A percentile compares a stretch with the other conserved stretches of the same genome.
Evolutionary conservation across 2,888 invertebrate genomes (phyloP).

Genomic region (Galeruca laticollis): DNA sequence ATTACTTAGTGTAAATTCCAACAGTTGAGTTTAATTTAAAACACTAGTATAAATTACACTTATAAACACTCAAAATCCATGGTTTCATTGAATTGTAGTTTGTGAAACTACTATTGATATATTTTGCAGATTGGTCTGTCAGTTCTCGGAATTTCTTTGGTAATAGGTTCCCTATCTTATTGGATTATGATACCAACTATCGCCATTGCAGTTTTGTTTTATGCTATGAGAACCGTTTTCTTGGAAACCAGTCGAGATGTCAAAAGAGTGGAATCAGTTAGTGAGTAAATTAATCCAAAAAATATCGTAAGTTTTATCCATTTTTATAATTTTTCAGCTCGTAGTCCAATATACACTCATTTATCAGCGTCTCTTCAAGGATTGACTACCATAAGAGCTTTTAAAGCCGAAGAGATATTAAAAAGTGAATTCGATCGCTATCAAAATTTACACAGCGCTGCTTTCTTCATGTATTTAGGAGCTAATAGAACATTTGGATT

Average conservation of each 20-base stretch:
- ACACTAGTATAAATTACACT: no score
- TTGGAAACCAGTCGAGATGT: slow-evolving; percentile 80
- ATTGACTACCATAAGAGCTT: slow-evolving; percentile 80
- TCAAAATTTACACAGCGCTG: slow-evolving; percentile 77
- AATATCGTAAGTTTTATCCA: neutral
- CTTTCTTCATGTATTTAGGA: slow-evolving; percentile 76
- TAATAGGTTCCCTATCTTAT: slow-evolving; percentile 79
- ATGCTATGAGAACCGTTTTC: slow-evolving; percentile 76
- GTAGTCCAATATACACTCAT: slow-evolving; percentile 83
- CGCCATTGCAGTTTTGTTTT: slow-evolving; percentile 76
- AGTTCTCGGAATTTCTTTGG: slow-evolving; percentile 77
- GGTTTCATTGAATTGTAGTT: neutral
- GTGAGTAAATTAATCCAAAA: slow-evolving; percentile 68
- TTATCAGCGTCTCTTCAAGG: slow-evolving; percentile 82
- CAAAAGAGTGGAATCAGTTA: slow-evolving; percentile 77
- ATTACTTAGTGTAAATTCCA: no score
- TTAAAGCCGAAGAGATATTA: slow-evolving; percentile 74
- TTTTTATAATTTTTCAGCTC: slow-evolving; percentile 68
- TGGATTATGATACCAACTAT: slow-evolving; percentile 77
- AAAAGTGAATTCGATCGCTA: slow-evolving; percentile 73
- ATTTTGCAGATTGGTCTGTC: slow-evolving; percentile 71
- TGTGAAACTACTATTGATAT: slow-evolving; percentile 49
- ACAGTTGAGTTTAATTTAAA: no score
- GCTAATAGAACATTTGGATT: slow-evolving; percentile 78
- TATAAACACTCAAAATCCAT: no score